Evolutionary conservation across 2,113 vertebrate species (phyloP), one percentile per base, ranked within the genome.

Genomic region (Paracanthobrama guichenoti): DNA sequence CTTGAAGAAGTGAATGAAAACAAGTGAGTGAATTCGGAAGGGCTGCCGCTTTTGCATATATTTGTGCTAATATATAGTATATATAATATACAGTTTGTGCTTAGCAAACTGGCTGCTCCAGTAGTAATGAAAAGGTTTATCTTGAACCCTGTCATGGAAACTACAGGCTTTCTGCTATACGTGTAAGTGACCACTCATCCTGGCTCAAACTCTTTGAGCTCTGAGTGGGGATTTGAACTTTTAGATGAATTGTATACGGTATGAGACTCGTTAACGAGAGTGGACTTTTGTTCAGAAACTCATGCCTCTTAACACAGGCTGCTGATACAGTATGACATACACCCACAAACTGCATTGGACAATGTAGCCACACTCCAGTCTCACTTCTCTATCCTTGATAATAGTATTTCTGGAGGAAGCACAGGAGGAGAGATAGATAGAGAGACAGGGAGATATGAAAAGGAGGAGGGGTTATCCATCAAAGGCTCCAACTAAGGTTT

Each of bases 401-500:
- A 92, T 90, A 86, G 93, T 91, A 89, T 91, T 89, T 92, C 85
- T 93, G 94, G 91, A 88, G 94, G 89, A 89, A 90, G 1, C 80
- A 62, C 87, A 44, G 28, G 88, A 86, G 57, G 86, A 84, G 79
- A 80, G 71, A 84, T 84, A 39, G 84, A 91, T 90, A 26, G 48
- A 82, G 64, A 79, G 79, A 53, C 62, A 53, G 59, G 26, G 77
- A 67, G 78, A 80, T 80, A 80, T 80, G 78, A 80, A 82, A 82
- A 69, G 79, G 31, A 80, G 92, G 59, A 60, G 48, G 64, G 67
- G 81, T 84, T 88, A 86, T 81, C 72, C 60, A 84, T 88, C 77
- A 88, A 84, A 77, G 26, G 85, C 94, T 91, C 91, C 90, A 93
- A 93, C 94, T 94, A 92, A 93, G 94, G 91, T 95, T 93, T 89